Evolutionary conservation across 2,113 vertebrate genomes (phyloP).

Genomic region (Barnardius zonarius): DNA sequence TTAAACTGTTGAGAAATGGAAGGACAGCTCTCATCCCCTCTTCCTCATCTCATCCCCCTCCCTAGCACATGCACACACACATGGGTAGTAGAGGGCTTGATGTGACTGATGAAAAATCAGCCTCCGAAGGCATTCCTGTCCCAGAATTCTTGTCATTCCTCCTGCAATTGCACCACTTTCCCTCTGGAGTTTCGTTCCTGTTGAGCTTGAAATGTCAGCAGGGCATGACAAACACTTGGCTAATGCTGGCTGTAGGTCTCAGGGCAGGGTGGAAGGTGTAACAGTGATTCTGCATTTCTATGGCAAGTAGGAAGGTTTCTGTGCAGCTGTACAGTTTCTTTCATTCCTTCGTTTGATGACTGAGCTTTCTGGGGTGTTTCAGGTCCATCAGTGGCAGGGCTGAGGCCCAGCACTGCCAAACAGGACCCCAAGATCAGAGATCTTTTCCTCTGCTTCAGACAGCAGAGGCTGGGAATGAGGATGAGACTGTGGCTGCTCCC

Average conservation of each 20-base stretch:
- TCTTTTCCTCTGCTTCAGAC: not conserved
- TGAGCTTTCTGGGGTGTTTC: not conserved
- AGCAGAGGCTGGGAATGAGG: not conserved
- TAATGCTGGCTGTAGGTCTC: not conserved
- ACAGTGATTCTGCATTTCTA: not conserved
- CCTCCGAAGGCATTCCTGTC: not conserved
- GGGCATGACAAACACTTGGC: not conserved
- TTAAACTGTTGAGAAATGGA: constrained; percentile 51
- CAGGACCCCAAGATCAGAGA: not conserved
- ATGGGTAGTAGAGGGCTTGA: not conserved
- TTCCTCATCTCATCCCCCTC: not conserved
- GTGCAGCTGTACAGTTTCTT: not conserved
- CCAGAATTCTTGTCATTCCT: constrained; percentile 15
- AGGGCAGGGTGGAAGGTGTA: not conserved
- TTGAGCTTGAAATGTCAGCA: not conserved
- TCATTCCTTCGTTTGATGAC: not conserved
- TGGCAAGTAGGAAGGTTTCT: not conserved
- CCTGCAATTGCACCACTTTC: not conserved
- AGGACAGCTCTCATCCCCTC: constrained; percentile 33
- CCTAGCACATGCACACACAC: not conserved
- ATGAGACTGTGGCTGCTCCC: not conserved
- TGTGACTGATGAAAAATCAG: not conserved
- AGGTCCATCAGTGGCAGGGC: not conserved
- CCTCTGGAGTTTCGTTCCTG: not conserved
- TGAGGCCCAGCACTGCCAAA: not conserved